phyloP scores from a whole-genome alignment of 2,888 invertebrate genomes.

The Meteorus colon region DNA sequence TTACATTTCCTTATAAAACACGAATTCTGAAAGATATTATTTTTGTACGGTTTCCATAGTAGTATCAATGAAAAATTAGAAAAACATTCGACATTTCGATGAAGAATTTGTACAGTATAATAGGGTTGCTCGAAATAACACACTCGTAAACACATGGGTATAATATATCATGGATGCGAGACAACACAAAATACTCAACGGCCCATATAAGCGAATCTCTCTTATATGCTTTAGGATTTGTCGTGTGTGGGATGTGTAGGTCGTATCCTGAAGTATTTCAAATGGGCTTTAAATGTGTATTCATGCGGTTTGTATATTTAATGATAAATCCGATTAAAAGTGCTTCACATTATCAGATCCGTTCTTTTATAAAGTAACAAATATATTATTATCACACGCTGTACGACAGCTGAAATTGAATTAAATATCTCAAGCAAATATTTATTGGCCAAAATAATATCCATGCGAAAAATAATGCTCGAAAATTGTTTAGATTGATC shows the following conservation, averaged over 20 bases:
- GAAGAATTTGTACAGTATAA: too few species aligned
- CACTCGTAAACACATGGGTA: constrained; percentile 1
- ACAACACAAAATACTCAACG: neutral
- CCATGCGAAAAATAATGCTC: neutral
- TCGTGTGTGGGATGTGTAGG: constrained; percentile 55
- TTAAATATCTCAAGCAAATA: neutral
- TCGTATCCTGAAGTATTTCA: constrained; percentile 54
- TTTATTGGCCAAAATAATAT: neutral
- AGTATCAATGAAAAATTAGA: too few species aligned
- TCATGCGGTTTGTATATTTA: constrained; percentile 53
- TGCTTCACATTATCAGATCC: constrained; percentile 1
- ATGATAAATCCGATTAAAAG: constrained; percentile 46
- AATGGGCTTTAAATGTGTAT: constrained; percentile 56
- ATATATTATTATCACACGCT: too few species aligned
- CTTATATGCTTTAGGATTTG: constrained; percentile 25
- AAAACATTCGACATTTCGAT: too few species aligned
- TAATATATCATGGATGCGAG: neutral
- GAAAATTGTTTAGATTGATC: neutral
- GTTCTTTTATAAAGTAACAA: neutral
- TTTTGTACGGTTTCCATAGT: too few species aligned
- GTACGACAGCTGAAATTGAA: neutral
- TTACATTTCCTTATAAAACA: too few species aligned
- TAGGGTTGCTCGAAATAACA: neutral
- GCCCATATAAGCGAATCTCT: constrained; percentile 4
- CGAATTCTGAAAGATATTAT: too few species aligned